Base-by-base conservation (phyloP, 1,140 invertebrate species). In the Chymomyza costata region DNA sequence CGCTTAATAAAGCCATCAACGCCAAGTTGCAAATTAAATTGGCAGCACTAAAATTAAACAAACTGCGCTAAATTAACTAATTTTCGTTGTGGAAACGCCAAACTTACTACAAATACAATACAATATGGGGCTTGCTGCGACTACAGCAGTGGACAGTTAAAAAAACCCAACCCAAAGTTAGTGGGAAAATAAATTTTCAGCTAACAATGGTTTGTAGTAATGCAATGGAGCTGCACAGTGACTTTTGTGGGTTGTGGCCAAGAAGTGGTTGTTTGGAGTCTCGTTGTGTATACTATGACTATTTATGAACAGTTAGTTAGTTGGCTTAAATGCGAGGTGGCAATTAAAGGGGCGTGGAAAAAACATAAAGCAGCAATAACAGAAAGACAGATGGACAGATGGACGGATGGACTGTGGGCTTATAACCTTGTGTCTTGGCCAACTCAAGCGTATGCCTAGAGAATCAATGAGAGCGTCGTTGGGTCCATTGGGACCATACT, bases 301-400 rank as follows among this genome's bases (percentile, higher is more conserved):
- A 80, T 80, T 80, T 80, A 80, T 80, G 73, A 80, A 80, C 73
- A 80, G 73, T 80, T 80, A 80, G 74, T 80, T 80, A 80, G 74
- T 80, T 80, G 81, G 73, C 73, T 80, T 70, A 80, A 80, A 78
- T 73, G 73, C 60, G 67, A 80, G 73, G 67, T 80, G 67, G 73
- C 73, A 80, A 80, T 80, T 80, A 80, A 80, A 81, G 53, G 73
- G 73, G 73, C 73, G 73, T 62, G 73, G 64, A 44, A 31, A 13
- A 48, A 11, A 31, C 15, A 44, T 13, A 56, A 46, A 14, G 13
- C 14, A 34, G 11, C 30, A 31, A 19, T 25, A 49, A 39, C n/a
- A 32, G 31, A 41, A 10, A 17, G 16, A 32, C 44, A 11, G 10
- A 30, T 35, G 40, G 40, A 44, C n/a, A 45, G 15, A 31, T 6